phyloP scores from a whole-genome alignment of 2,113 vertebrate species.

The Hucho hucho region DNA sequence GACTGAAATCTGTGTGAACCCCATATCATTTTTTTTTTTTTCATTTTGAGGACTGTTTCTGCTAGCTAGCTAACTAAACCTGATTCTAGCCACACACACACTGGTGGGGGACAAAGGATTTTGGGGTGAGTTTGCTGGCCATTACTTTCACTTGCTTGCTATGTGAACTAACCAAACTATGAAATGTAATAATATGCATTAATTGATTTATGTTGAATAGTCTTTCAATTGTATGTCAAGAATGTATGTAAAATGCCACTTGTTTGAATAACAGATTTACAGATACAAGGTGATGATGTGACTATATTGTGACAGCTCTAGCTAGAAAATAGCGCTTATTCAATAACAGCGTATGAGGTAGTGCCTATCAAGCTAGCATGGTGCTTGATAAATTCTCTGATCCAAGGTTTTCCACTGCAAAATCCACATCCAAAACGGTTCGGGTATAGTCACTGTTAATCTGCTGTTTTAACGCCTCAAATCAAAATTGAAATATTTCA shows the following conservation, averaged over 20 bases:
- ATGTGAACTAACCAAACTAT: background rate
- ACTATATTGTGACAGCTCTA: background rate
- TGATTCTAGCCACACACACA: slow-evolving; percentile 35
- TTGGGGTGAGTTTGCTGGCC: slow-evolving; percentile 60
- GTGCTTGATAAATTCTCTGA: background rate
- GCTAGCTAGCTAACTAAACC: slow-evolving; percentile 28
- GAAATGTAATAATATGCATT: background rate
- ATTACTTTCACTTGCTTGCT: slow-evolving; percentile 13
- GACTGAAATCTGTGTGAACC: slow-evolving; percentile 61
- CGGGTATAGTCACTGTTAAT: too few relatives aligned
- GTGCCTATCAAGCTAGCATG: background rate
- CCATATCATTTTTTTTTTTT: slow-evolving; percentile 44
- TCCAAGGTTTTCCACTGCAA: too few relatives aligned
- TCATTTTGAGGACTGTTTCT: slow-evolving; percentile 52
- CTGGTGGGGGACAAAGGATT: slow-evolving; percentile 45
- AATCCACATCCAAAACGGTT: too few relatives aligned
- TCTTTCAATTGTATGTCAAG: slow-evolving; percentile 44
- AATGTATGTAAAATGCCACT: slow-evolving; percentile 26
- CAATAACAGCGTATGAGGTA: background rate
- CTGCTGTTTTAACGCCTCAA: too few relatives aligned
- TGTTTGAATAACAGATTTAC: background rate
- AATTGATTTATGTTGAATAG: slow-evolving; percentile 10
- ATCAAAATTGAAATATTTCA: background rate
- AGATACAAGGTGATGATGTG: background rate
- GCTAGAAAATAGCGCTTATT: background rate